These are phyloP conservation scores for Anser cygnoides DNA, from an alignment of 2,113 vertebrate genomes.

Conservation along the genomic window DNA sequence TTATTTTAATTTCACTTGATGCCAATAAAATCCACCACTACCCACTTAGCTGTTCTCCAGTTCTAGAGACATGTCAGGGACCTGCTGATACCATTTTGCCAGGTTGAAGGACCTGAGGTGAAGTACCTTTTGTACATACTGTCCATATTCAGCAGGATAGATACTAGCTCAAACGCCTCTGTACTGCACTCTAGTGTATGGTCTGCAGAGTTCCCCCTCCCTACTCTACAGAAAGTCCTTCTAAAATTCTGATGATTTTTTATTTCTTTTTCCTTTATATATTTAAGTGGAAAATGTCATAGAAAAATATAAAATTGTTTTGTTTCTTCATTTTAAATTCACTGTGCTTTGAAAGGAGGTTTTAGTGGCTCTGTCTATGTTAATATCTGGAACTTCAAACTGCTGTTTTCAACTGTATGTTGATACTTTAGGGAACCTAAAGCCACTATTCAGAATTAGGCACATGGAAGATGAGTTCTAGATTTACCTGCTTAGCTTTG, in stretches of 20 bases:
- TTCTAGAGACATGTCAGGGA: neutral
- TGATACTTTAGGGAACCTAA: neutral
- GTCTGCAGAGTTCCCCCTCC: neutral
- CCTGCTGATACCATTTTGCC: neutral
- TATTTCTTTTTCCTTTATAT: neutral
- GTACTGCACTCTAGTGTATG: neutral
- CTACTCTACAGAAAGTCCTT: neutral
- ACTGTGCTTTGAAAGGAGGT: accelerated
- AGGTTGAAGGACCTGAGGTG: accelerated
- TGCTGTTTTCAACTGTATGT: neutral
- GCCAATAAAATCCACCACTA: neutral
- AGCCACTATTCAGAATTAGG: neutral
- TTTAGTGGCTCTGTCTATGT: neutral
- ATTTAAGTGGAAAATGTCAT: neutral
- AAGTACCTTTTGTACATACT: accelerated
- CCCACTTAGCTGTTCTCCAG: neutral
- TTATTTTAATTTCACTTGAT: neutral
- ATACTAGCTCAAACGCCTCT: neutral
- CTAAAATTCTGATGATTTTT: neutral
- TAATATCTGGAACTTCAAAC: neutral
- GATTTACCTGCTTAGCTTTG: neutral
- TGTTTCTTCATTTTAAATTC: neutral
- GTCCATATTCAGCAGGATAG: neutral
- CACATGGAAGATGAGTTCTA: neutral
- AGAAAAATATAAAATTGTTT: neutral